Conservation (phyloP, 64 coral and sea anemone species). For the Dendrophyllia cribrosa region DNA sequence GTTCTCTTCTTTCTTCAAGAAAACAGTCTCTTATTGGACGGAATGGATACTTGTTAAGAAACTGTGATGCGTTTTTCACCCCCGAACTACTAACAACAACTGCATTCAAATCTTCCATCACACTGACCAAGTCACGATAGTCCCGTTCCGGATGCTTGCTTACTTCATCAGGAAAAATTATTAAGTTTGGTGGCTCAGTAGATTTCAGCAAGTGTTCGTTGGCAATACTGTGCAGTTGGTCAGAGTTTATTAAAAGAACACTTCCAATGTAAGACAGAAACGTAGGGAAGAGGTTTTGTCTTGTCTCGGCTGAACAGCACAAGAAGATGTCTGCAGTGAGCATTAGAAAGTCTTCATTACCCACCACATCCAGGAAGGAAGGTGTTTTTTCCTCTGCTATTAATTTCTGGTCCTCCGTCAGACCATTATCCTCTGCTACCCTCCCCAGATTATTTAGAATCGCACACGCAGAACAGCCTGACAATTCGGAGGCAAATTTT, state of each 20-base stretch:
- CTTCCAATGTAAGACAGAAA: neutral
- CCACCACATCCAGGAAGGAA: neutral
- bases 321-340: neutral
- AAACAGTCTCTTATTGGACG: neutral
- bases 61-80: neutral
- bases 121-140: neutral
- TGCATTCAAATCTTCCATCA: neutral
- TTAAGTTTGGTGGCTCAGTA: neutral
- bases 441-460: neutral
- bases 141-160: neutral
- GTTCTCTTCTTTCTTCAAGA: constrained; percentile 10
- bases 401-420: neutral
- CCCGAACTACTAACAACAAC: constrained; percentile 3
- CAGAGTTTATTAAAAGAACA: neutral
- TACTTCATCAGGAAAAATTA: neutral
- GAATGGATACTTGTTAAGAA: neutral
- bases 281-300: neutral
- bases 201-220: neutral
- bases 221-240: neutral
- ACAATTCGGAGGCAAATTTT: neutral
- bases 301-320: neutral
- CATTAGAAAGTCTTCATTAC: neutral
- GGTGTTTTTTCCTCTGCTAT: neutral
- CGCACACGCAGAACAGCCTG: neutral
- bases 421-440: neutral